Evolutionary conservation across 1,140 invertebrate species (phyloP).

Genomic region (Apis laboriosa): DNA sequence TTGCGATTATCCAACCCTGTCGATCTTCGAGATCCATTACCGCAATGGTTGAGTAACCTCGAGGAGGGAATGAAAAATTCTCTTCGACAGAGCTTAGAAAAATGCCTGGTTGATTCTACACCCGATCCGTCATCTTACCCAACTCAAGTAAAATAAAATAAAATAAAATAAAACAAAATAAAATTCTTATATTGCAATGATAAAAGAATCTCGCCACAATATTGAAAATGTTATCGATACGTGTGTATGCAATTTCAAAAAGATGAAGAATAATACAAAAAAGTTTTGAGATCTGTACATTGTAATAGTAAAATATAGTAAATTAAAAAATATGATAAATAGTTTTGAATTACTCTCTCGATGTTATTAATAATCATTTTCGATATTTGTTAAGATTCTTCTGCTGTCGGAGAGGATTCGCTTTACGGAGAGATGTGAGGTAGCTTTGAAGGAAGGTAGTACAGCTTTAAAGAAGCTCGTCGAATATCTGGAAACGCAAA

Average conservation of each 20-base stretch:
- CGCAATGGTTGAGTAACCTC: constrained; percentile 74
- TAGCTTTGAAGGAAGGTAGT: constrained; percentile 69
- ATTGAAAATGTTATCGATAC: too few species aligned
- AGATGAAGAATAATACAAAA: too few species aligned
- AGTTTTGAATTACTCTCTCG: too few species aligned
- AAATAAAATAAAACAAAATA: neutral
- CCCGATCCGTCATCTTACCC: constrained; percentile 75
- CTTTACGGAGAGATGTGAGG: constrained; percentile 77
- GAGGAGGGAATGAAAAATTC: constrained; percentile 72
- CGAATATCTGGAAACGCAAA: constrained; percentile 74
- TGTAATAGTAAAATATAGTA: neutral
- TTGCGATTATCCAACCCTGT: constrained; percentile 89
- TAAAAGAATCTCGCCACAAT: too few species aligned
- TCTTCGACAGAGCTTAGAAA: constrained; percentile 70
- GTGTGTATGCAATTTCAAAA: too few species aligned
- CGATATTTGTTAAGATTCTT: constrained; percentile 61
- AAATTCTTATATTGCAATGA: neutral
- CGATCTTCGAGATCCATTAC: constrained; percentile 77
- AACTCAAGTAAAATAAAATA: constrained; percentile 67
- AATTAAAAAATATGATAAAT: neutral
- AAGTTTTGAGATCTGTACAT: too few species aligned
- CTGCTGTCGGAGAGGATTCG: constrained; percentile 74
- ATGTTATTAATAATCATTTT: neutral
- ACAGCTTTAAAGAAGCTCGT: constrained; percentile 71
- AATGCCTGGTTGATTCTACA: constrained; percentile 71